Evolutionary conservation across 2,113 vertebrate species (phyloP), one percentile per base, ranked within the genome.

Genomic region (Procapra przewalskii): DNA sequence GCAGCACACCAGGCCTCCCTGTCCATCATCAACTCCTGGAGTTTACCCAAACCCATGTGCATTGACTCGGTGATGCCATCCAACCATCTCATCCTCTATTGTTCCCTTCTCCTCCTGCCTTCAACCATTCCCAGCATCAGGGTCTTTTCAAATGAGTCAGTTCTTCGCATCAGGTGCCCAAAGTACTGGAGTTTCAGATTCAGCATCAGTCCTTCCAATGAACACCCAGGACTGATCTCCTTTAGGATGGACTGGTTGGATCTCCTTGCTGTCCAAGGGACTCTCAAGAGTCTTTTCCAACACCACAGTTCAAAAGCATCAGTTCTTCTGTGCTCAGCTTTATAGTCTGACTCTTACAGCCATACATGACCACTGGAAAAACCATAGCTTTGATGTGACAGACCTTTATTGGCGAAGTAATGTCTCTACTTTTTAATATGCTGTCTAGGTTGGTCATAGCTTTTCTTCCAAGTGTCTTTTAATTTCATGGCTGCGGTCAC

Each of bases 11-110:
- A 36, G 64, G 64, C 17, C 64, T 71, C 16, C 64, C 64, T 21
- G 17, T 36, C 64, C n/a, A 21, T 36, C 33, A 36, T 4, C 33
- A 71, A 36, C n/a, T 11, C 4, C n/a, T 0, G 0, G n/a, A 71
- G 17, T n/a, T 71, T 21, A 21, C n/a, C 4, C 64, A 36, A 36
- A 36, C n/a, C 9, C 64, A 71, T 21, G 64, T 71, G 19, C 9
- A n/a, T 71, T 0, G 2, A 71, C 17, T 71, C 0, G 2, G 17
- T 67, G 64, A 71, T 71, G n/a, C 33, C 33, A 67, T 67, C 17
- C 17, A 67, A 36, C 64, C 64, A 36, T 67, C 64, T 67, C 33
- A 67, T 5, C 33, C 2, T 36, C 33, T 67, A 9, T 36, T 17
- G 0, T 67, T 17, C 33, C 33, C 64, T 1, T 36, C 17, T 67